Evolutionary conservation across 1,140 invertebrate genomes (phyloP), one percentile per base, ranked within the genome.

Genomic region (Caenorhabditis tropicalis): DNA sequence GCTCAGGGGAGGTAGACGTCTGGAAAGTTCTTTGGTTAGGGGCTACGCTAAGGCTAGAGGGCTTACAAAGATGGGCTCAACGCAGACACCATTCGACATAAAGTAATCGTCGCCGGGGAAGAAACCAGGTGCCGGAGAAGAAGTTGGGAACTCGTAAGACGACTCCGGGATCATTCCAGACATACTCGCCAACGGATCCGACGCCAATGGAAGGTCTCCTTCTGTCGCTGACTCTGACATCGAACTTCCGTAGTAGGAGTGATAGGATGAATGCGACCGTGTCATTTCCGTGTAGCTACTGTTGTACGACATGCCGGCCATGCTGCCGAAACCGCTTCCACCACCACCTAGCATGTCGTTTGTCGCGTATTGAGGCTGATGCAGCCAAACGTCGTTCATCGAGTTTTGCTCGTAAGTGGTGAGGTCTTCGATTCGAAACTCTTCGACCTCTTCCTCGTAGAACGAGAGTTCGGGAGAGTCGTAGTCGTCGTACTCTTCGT

Each of bases 221-320:
- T 74, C 65, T n/a, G 65, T 74, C n/a, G 65, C 65, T 10, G 65
- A 43, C n/a, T 74, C 65, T 1, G 65, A 74, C 65, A 74, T 74
- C 9, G 65, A 74, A 36, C 65, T 74, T 12, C 65, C 65, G 21
- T 74, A 74, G 24, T 74, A 74, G n/a, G 36, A 16, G 2, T 33
- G 16, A 24, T 29, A 74, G n/a, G 12, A 74, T 19, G 29, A 65
- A 36, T 5, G 15, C 0, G 48, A 51, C n/a, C 29, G 36, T 10
- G 58, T 12, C 29, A 36, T 36, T 7, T 36, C 58, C 5, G 2
- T 4, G 31, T 33, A 65, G 4, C 29, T 36, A 9, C 31, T 19
- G 29, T 65, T 36, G 21, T 33, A 31, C 16, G 65, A 27, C 65
- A 74, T 24, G 43, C 9, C 6, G 24, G 36, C n/a, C 53, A 56